Percentiles rank a stretch among this genome's conserved stretches.
Evolutionary conservation across 2,113 vertebrate species (phyloP).

Genomic region (Melospiza melodia): DNA sequence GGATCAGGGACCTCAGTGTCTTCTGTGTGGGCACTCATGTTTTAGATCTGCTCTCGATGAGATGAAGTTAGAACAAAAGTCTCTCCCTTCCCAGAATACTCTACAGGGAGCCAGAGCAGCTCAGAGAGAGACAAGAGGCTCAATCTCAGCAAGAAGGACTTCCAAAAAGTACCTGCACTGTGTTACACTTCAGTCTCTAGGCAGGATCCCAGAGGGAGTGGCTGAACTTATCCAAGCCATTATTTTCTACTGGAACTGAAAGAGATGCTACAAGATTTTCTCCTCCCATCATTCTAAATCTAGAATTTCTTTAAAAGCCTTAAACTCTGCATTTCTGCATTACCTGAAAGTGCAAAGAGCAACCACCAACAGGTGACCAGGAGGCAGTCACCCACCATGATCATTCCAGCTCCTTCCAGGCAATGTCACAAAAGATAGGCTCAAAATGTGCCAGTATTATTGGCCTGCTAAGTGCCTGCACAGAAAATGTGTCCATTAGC

Average conservation of each 20-base stretch:
- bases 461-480: not conserved
- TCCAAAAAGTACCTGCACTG: not conserved
- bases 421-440: not conserved
- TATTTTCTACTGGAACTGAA: not conserved
- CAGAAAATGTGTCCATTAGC: not conserved
- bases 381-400: not conserved
- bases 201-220: not conserved
- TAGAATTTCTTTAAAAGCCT: not conserved
- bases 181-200: not conserved
- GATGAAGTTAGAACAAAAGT: not conserved
- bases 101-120: not conserved
- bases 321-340: not conserved
- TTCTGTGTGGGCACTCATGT: accelerated
- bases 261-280: not conserved
- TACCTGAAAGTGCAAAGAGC: not conserved
- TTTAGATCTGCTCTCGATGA: not conserved
- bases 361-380: not conserved
- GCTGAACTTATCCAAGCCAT: not conserved
- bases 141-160: not conserved
- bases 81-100: not conserved
- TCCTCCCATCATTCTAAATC: not conserved
- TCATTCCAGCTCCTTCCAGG: not conserved
- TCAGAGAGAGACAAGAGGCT: not conserved
- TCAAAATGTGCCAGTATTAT: not conserved
- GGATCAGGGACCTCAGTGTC: not conserved